phyloP scores from a whole-genome alignment of 2,888 invertebrate species.

The Morinoia aosen region DNA sequence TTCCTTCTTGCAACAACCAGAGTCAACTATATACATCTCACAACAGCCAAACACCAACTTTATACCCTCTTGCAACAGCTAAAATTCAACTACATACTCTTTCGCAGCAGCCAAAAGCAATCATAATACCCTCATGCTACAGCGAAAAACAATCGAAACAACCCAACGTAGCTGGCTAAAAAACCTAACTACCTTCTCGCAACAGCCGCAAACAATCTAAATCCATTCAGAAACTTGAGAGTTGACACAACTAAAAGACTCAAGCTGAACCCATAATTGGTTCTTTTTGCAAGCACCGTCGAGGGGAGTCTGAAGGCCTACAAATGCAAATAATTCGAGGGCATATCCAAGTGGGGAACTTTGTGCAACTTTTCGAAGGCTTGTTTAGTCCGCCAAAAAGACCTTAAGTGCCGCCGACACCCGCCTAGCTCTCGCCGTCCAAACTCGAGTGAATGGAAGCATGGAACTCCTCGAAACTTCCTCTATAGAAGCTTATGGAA shows the following conservation, averaged over 20 bases:
- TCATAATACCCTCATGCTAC: neutral
- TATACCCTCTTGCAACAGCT: too few relatives aligned
- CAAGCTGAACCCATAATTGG: constrained; percentile 6
- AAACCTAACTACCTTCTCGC: too few relatives aligned
- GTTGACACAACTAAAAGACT: neutral
- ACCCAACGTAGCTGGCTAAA: neutral
- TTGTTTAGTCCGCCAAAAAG: neutral
- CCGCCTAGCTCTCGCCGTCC: neutral
- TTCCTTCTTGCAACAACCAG: neutral
- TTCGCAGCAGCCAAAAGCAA: neutral
- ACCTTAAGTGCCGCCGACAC: neutral
- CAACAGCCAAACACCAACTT: neutral
- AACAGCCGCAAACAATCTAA: neutral
- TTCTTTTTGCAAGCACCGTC: constrained; percentile 2
- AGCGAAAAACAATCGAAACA: neutral
- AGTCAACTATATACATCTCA: neutral
- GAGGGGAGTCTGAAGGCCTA: neutral
- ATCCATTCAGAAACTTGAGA: neutral
- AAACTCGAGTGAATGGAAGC: constrained; percentile 1
- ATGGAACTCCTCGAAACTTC: neutral
- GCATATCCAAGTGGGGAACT: constrained; percentile 22
- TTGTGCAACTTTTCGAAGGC: neutral
- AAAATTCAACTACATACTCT: too few relatives aligned
- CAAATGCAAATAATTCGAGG: constrained; percentile 13
- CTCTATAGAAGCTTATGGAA: neutral